Evolutionary conservation across 2,797 vertebrate species (phyloP), one percentile per base, ranked within the genome.

Genomic region (Mastacembelus armatus): DNA sequence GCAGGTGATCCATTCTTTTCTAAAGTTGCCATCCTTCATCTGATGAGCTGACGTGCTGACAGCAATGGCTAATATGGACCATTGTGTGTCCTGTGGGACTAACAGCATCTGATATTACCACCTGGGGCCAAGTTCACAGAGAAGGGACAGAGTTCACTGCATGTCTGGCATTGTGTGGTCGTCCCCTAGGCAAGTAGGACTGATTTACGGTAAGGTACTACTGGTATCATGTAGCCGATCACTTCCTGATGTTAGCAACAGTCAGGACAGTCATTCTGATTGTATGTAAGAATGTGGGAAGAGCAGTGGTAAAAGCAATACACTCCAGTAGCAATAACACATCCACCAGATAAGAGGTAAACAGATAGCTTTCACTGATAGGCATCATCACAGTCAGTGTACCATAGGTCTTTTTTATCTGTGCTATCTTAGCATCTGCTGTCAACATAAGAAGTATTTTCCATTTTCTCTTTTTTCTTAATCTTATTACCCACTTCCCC

Each of bases 81-180:
- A 77, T 83, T 85, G 83, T 88, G 80, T 45, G 43, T 84, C 70
- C 59, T 66, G 39, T 45, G 49, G 75, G 83, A 77, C 58, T n/a
- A 56, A 71, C 73, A 79, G 77, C 87, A 93, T 78, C 79, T 81
- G 88, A 94, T 92, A 89, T 65, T 64, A 62, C 80, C 71, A 85
- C 91, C 91, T 81, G 69, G 72, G 49, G 90, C 77, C 75, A 63
- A 70, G 83, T 82, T 83, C 84, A 81, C 52, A 70, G 70, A 69
- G 77, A 18, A 80, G 65, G 38, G 15, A 43, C 58, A 73, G 68
- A 85, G 80, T 85, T 86, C 85, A 87, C 27, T 40, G 30, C 84
- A 60, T 74, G 85, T 78, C 70, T 71, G 66, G 60, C 77, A 87
- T 86, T 81, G 87, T 84, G 66, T 60, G 58, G 38, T 50, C 42